Evolutionary conservation across 2,888 invertebrate species (phyloP), one percentile per base, ranked within the genome.

Genomic region (Tyria jacobaeae): DNA sequence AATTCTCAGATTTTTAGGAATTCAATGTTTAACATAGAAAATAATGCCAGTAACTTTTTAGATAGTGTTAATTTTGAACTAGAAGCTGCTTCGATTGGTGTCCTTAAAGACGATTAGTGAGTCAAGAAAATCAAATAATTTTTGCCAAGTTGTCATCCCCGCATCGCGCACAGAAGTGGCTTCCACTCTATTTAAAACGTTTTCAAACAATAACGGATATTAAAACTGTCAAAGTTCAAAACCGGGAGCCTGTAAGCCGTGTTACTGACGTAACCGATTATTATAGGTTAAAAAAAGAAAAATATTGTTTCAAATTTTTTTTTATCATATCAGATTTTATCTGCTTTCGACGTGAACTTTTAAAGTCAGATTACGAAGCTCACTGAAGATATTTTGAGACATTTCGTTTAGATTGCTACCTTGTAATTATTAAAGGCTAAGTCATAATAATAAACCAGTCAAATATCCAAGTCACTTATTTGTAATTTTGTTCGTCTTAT

Each of bases 121-220:
- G 49, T 54, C 55, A 64, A 67, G 66, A 44, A 57, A 37, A 59
- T 49, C 35, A 57, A 66, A 54, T 73, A 62, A 68, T 67, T 73
- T 60, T 66, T 65, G 64, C 44, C 62, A 47, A 64, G 62, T 51
- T 51, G n/a, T 71, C 71, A 75, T 79, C 61, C 73, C 66, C 62
- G 50, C 66, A 63, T 63, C 58, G 62, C 59, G 67, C 64, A 71
- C 48, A 62, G 60, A 61, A 69, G 62, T 66, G 57, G 66, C 76
- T 73, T 67, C 47, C 55, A 62, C 63, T 67, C 64, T 62, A 66
- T 55, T 64, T 71, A 75, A 84, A 82, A 80, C 75, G 75, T 80
- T 83, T 79, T 70, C 71, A 67, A 82, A 83, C 78, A 82, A 79
- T 78, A 75, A 76, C 82, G 85, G 85, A 86, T 85, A 86, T 86